Base-by-base conservation (phyloP, 2,797 vertebrate genomes). In the Leuciscus waleckii region DNA sequence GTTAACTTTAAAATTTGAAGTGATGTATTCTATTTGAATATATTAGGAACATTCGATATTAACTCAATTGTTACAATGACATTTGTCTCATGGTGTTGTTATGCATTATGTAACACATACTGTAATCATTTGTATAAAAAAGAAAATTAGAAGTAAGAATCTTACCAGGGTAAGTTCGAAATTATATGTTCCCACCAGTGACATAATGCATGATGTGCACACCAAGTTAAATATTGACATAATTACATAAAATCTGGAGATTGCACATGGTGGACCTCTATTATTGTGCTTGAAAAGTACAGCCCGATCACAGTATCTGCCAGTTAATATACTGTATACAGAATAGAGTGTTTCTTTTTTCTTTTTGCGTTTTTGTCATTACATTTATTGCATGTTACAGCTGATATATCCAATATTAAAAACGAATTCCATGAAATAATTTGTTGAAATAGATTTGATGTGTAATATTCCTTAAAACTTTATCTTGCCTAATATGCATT, bases 191-290 rank as follows among this genome's bases (percentile, higher is more conserved):
- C 35, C 37, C 23, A 61, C 23, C 54, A 61, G 54, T 78, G 37
- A 61, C 75, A 39, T 58, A 78, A 61, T 78, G 54, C 75, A 78
- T 58, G 23, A 78, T 17, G 11, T 56, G 16, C 73, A 76, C 49
- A 35, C 32, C 21, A 77, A 58, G 21, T n/a, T 16, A 39, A 77
- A 77, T 77, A 77, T 58, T 26, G 51, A 77, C 51, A 76, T 56
- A 16, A 39, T 77, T 56, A 37, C 13, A 58, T 77, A 11, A 39
- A 21, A 51, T 54, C 46, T 16, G 23, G 74, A 37, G 58, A 56
- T 14, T 21, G 32, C 17, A 23, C 46, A 14, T 54, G 19, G 41
- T 23, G 49, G 49, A 74, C 26, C 26, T 32, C 71, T 4, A 51
- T 21, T 2, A 9, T 19, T 32, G 71, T 29, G 2, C 3, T 49